Evolutionary conservation across 30 jellyfish, hydroid and myxozoan species (phyloP), one percentile per base, ranked within the genome.

Genomic region (Hydractinia echinata): DNA sequence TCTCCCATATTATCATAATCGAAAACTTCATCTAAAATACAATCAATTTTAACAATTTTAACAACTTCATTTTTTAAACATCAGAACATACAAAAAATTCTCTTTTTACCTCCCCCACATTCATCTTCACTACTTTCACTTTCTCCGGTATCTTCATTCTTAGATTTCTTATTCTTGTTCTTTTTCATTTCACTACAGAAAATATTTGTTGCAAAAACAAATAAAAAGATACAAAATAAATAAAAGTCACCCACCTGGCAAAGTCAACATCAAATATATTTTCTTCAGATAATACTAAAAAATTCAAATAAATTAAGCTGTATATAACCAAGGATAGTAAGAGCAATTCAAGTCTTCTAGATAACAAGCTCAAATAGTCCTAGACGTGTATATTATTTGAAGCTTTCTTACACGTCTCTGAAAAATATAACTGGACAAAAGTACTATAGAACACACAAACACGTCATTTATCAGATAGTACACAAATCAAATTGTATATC

Each of bases 181-280:
- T 44, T 58, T 74, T 74, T 74, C 8, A 74, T 52, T 6, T 74
- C 83, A 74, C 83, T 74, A 15, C 14, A 55, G 9, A 7, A 72
- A 10, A 7, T n/a, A 64, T 7, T 13, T n/a, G n/a, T 30, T 30
- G 44, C 44, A 30, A 7, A 64, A 64, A 64, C 74, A 64, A 16
- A 58, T 51, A 7, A 64, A 13, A 64, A 11, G 15, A 58, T 58
- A 58, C 69, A 58, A 15, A 21, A 58, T 54, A 53, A 58, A 10
- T 53, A 10, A 58, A 16, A 58, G 4, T 30, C 51, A 49, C 53
- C 5, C 78, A 88, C 96, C 96, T 81, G 14, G 96, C 96, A 78
- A 88, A 88, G 64, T 88, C 96, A 30, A 88, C 86, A n/a, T 71
- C 89, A 39, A 76, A 85, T 11, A 54, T 68, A 18, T 79, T 87